Conservation (phyloP, 1,140 invertebrate species). For the Goniozus legneri region DNA sequence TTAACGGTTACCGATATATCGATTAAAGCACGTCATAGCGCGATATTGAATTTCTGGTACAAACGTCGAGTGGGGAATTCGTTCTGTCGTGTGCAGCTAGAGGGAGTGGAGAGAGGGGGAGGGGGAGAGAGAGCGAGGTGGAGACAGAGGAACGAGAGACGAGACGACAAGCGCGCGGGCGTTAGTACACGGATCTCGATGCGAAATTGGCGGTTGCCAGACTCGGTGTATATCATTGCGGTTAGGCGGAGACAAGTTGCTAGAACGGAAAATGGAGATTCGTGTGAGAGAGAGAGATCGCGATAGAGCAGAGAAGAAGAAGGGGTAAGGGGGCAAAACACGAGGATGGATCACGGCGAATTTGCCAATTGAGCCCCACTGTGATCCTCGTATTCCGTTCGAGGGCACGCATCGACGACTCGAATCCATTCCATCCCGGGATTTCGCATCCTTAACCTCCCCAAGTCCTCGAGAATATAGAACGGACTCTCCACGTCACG, state of each 20-base stretch:
- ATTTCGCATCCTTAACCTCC: conserved; percentile 18
- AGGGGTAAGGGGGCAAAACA: conserved; percentile 9
- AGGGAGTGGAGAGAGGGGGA: background rate
- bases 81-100: too few relatives aligned
- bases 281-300: background rate
- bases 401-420: conserved; percentile 33
- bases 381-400: conserved; percentile 32
- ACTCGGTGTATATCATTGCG: too few relatives aligned
- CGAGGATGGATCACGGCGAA: conserved; percentile 20
- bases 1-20: too few relatives aligned
- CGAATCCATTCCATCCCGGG: conserved; percentile 27
- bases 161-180: too few relatives aligned
- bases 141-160: too few relatives aligned
- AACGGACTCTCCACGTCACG: too few relatives aligned
- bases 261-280: background rate
- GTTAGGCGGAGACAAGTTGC: background rate
- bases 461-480: too few relatives aligned
- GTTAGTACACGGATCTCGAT: too few relatives aligned
- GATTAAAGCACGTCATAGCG: too few relatives aligned
- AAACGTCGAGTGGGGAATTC: too few relatives aligned
- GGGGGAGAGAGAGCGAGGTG: background rate
- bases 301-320: background rate
- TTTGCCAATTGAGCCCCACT: conserved; percentile 27
- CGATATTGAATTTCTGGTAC: too few relatives aligned
- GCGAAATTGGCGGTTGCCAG: too few relatives aligned